Percentiles rank a stretch among this genome's conserved stretches.
Evolutionary conservation across 2,797 vertebrate genomes (phyloP).

Genomic region (Chelmon rostratus): DNA sequence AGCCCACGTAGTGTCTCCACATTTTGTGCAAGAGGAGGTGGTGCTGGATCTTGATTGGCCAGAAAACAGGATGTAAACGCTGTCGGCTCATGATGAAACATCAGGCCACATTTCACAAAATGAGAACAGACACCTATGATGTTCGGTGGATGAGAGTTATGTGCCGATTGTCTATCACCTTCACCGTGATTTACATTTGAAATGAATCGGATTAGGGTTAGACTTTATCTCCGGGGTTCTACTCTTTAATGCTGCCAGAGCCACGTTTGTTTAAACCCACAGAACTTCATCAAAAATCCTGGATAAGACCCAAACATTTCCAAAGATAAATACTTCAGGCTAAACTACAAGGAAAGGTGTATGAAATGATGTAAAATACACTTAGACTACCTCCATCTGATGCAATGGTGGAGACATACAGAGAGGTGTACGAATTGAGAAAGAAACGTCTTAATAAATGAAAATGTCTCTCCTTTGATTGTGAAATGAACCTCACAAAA

Average conservation of each 20-base stretch:
- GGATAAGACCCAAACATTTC: background rate
- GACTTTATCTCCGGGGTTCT: background rate
- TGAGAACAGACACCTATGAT: background rate
- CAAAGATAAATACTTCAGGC: background rate
- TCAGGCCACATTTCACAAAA: background rate
- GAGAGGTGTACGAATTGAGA: background rate
- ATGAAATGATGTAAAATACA: background rate
- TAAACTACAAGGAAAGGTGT: background rate
- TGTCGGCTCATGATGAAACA: background rate
- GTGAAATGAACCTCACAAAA: background rate
- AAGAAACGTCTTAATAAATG: background rate
- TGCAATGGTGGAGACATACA: background rate
- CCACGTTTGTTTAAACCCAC: background rate
- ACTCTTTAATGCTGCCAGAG: background rate
- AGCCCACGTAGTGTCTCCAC: background rate
- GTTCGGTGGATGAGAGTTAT: background rate
- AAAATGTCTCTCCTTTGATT: background rate
- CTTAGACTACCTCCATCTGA: background rate
- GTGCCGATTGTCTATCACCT: background rate
- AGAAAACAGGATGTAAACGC: conserved; percentile 14
- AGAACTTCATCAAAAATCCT: background rate
- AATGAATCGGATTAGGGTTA: background rate
- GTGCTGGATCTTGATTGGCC: background rate
- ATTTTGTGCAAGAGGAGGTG: no score
- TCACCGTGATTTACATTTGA: background rate